phyloP scores from a whole-genome alignment of 2,888 invertebrate species.

The Coleophora deauratella region DNA sequence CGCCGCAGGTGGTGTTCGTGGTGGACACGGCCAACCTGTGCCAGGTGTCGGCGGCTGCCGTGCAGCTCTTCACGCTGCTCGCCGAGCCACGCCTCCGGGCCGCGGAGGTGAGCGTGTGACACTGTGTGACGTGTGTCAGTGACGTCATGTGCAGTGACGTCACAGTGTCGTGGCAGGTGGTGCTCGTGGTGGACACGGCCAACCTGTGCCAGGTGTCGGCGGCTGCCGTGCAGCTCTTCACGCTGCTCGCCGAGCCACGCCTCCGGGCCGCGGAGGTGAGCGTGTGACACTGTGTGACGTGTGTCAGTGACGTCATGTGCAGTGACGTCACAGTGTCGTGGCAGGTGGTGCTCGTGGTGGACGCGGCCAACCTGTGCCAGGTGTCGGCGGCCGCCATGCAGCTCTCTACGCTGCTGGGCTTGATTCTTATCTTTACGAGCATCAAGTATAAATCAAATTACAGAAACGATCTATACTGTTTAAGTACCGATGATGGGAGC shows the following conservation, averaged over 20 bases:
- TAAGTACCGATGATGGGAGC: no score
- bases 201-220: slow-evolving; percentile 91
- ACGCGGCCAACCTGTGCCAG: slow-evolving; percentile 89
- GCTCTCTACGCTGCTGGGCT: slow-evolving; percentile 80
- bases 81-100: slow-evolving; percentile 80
- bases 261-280: slow-evolving; percentile 77
- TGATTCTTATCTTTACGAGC: no score
- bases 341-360: slow-evolving; percentile 84
- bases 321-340: no score
- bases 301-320: no score
- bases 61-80: slow-evolving; percentile 83
- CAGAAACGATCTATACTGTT: no score
- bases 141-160: no score
- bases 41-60: slow-evolving; percentile 89
- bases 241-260: slow-evolving; percentile 79
- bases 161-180: slow-evolving; percentile 57
- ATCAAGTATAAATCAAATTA: no score
- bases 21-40: slow-evolving; percentile 90
- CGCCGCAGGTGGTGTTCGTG: slow-evolving; percentile 79
- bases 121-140: no score
- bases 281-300: neutral
- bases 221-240: slow-evolving; percentile 86
- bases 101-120: slow-evolving; percentile 72
- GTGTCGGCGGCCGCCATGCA: slow-evolving; percentile 89
- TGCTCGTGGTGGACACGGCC: slow-evolving; percentile 88